Evolutionary conservation across 2,888 invertebrate genomes (phyloP), one percentile per base, ranked within the genome.

Genomic region (Pardosa pseudoannulata): DNA sequence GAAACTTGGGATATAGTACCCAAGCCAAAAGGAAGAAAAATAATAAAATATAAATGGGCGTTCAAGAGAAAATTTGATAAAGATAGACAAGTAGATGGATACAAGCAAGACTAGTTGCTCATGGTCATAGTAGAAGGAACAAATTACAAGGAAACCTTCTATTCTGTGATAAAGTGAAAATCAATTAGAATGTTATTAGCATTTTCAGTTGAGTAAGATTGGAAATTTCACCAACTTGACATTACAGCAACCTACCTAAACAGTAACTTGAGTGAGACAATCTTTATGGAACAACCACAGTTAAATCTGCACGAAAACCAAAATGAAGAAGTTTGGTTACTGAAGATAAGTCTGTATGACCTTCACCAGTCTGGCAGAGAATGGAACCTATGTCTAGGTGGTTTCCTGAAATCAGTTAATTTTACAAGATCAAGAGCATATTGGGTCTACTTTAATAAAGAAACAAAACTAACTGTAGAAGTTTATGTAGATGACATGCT

Each of bases 331-430:
- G 32, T 31, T 31, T 68, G 68, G 3, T 28, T 32, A 16, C 36
- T 68, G 19, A 68, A 68, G 68, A 68, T 31, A 31, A 68, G 68
- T 19, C 32, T 68, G 19, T 68, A 68, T 68, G 68, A 32, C n/a
- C 19, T 68, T 31, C 31, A 29, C 9, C 65, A 65, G 27, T 65
- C 65, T 9, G 65, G 65, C 3, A 27, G n/a, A 19, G 56, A 56
- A 16, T 23, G 56, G 56, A 56, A 56, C 9, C 6, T 36, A 7
- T 9, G 36, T 65, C 16, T 65, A 5, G 65, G 23, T 16, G 16
- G 16, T 6, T 65, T 65, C 31, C 23, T 65, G 27, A 29, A 29
- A 28, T 29, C 27, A 27, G 9, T 65, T 9, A 16, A 16, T 9
- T 16, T 65, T 6, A 65, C 9, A 28, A 27, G 65, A 28, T 65